Evolutionary conservation across 2,888 invertebrate genomes (phyloP).

Genomic region (Ormyrus rosae): DNA sequence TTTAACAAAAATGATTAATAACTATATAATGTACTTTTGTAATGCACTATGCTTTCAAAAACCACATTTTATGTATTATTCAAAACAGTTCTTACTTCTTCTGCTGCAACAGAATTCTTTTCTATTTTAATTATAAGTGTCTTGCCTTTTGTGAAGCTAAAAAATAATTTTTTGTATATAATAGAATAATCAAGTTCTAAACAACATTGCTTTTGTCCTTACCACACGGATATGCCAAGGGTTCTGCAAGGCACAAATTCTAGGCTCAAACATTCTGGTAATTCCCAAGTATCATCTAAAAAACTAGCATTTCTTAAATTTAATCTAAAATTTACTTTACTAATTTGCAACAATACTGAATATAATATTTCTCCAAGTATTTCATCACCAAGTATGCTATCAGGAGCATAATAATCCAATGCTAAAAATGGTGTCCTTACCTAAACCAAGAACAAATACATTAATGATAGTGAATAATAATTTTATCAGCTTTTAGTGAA

Average conservation of each 20-base stretch:
- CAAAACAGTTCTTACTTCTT: slow-evolving; percentile 78
- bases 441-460: slow-evolving; percentile 55
- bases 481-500: slow-evolving; percentile 5
- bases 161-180: slow-evolving; percentile 54
- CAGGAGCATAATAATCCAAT: slow-evolving; percentile 70
- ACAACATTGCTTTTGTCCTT: slow-evolving; percentile 57
- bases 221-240: slow-evolving; percentile 81
- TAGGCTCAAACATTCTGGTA: slow-evolving; percentile 77
- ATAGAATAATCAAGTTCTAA: slow-evolving; percentile 21
- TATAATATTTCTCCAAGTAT: slow-evolving; percentile 80
- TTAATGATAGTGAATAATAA: slow-evolving; percentile 6
- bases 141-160: slow-evolving; percentile 79
- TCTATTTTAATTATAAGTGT: slow-evolving; percentile 79
- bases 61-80: not conserved
- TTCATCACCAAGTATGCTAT: slow-evolving; percentile 80
- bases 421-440: slow-evolving; percentile 66
- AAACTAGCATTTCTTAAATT: slow-evolving; percentile 79
- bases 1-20: slow-evolving; percentile 63
- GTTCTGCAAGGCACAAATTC: slow-evolving; percentile 81
- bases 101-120: slow-evolving; percentile 80
- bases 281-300: slow-evolving; percentile 80
- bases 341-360: slow-evolving; percentile 78
- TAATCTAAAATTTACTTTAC: slow-evolving; percentile 77
- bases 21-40: not conserved
- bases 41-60: not conserved